Percentiles rank a stretch among this genome's conserved stretches.
Evolutionary conservation across 2,888 invertebrate genomes (phyloP).

Genomic region (Sinhomidia bicolor): DNA sequence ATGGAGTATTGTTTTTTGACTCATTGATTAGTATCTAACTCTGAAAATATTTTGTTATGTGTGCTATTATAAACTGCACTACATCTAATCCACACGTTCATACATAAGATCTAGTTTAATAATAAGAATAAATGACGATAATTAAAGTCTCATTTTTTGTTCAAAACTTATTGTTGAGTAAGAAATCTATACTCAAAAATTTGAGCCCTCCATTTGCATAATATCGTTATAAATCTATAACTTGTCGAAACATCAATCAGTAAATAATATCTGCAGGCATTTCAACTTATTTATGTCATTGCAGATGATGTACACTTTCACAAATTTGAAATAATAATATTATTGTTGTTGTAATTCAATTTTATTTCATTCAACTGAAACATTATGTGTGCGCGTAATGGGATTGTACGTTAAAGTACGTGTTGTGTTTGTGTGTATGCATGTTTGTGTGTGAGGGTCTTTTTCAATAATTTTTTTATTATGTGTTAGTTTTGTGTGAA

Average conservation of each 20-base stretch:
- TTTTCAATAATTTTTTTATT: not conserved
- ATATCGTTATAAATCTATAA: not conserved
- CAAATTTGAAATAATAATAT: not conserved
- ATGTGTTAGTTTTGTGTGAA: too few relatives aligned
- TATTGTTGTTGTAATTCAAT: not conserved
- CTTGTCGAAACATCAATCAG: not conserved
- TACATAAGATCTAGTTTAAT: not conserved
- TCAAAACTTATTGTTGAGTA: conserved; percentile 27
- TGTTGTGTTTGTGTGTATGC: too few relatives aligned
- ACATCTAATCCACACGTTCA: conserved; percentile 8
- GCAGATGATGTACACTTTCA: not conserved
- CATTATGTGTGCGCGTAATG: too few relatives aligned
- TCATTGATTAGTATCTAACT: not conserved
- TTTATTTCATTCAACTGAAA: not conserved
- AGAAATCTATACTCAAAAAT: conserved; percentile 48
- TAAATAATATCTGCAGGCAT: conserved; percentile 24
- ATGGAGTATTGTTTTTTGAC: conserved; percentile 31
- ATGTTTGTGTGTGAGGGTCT: too few relatives aligned
- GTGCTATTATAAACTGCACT: not conserved
- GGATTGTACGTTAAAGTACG: too few relatives aligned
- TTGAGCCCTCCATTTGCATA: conserved; percentile 26
- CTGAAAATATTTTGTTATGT: not conserved
- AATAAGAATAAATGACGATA: conserved; percentile 3
- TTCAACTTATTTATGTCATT: not conserved
- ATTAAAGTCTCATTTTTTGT: conserved; percentile 32